Percentiles rank a stretch among this genome's conserved stretches.
These are phyloP conservation scores for Gymnocheta viridis DNA, from an alignment of 2,888 invertebrate genomes.

Conservation along the genomic window DNA sequence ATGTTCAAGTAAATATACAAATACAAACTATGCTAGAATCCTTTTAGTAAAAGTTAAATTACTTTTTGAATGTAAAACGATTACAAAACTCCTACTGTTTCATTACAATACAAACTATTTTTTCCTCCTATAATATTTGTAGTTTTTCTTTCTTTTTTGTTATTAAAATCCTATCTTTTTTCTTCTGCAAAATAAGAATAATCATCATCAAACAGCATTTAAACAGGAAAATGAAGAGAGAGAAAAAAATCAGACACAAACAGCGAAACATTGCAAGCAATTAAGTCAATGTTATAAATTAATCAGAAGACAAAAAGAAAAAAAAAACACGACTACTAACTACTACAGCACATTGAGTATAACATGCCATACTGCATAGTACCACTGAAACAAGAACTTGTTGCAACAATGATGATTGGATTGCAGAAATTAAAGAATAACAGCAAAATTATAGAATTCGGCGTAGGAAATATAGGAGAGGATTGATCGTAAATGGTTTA, in stretches of 20 bases:
- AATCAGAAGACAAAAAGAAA: slow-evolving; percentile 71
- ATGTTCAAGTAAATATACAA: neutral
- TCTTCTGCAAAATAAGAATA: slow-evolving; percentile 57
- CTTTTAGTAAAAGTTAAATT: slow-evolving; percentile 70
- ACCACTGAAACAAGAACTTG: neutral
- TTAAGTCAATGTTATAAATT: slow-evolving; percentile 76
- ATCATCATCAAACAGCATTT: slow-evolving; percentile 66
- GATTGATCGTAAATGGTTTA: slow-evolving; percentile 64
- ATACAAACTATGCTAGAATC: slow-evolving; percentile 54
- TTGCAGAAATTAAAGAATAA: slow-evolving; percentile 51
- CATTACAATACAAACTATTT: slow-evolving; percentile 52
- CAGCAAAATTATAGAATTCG: slow-evolving; percentile 42
- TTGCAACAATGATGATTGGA: slow-evolving; percentile 63
- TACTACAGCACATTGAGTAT: slow-evolving; percentile 26
- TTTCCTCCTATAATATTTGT: slow-evolving; percentile 8
- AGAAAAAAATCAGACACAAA: slow-evolving; percentile 66
- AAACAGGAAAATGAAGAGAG: slow-evolving; percentile 59
- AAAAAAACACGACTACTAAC: slow-evolving; percentile 37
- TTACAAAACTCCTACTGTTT: slow-evolving; percentile 71
- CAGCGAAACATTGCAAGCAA: slow-evolving; percentile 75
- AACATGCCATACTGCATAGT: slow-evolving; percentile 11
- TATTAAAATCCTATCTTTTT: slow-evolving; percentile 6
- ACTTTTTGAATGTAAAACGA: slow-evolving; percentile 70
- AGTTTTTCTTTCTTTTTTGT: neutral
- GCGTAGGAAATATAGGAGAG: slow-evolving; percentile 49